phyloP scores from a whole-genome alignment of 2,797 vertebrate species.

The Rachycentron canadum region DNA sequence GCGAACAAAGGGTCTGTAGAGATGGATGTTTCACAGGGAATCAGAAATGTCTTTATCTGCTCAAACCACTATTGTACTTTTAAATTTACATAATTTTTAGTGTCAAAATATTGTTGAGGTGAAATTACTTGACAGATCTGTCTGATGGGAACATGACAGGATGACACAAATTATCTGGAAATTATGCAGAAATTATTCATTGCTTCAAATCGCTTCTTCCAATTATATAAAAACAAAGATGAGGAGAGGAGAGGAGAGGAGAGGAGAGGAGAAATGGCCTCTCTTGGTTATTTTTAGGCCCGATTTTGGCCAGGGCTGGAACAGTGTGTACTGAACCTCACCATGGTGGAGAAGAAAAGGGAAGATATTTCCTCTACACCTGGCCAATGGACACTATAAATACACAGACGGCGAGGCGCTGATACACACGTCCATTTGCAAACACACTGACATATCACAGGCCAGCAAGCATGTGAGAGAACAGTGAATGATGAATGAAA shows the following conservation, averaged over 20 bases:
- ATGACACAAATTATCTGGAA: constrained; percentile 15
- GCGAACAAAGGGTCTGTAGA: constrained; percentile 15
- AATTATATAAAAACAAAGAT: constrained; percentile 23
- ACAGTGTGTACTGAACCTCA: constrained; percentile 69
- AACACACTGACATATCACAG: constrained; percentile 43
- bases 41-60: constrained; percentile 18
- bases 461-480: constrained; percentile 16
- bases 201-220: not conserved
- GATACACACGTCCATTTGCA: constrained; percentile 28
- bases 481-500: constrained; percentile 58
- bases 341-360: constrained; percentile 47
- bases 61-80: constrained; percentile 10
- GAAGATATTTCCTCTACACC: constrained; percentile 71
- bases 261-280: constrained; percentile 49
- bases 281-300: constrained; percentile 79
- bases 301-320: constrained; percentile 69
- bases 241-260: constrained; percentile 15
- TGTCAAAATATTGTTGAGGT: not conserved
- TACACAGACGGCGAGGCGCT: constrained; percentile 36
- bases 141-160: not conserved
- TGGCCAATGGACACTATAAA: constrained; percentile 64
- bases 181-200: constrained; percentile 12
- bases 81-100: not conserved
- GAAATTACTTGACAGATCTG: constrained; percentile 10
- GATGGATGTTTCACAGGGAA: constrained; percentile 19